These are phyloP conservation scores for Spea multiplicata DNA, from an alignment of 2,113 vertebrate species.

Conservation along the genomic window DNA sequence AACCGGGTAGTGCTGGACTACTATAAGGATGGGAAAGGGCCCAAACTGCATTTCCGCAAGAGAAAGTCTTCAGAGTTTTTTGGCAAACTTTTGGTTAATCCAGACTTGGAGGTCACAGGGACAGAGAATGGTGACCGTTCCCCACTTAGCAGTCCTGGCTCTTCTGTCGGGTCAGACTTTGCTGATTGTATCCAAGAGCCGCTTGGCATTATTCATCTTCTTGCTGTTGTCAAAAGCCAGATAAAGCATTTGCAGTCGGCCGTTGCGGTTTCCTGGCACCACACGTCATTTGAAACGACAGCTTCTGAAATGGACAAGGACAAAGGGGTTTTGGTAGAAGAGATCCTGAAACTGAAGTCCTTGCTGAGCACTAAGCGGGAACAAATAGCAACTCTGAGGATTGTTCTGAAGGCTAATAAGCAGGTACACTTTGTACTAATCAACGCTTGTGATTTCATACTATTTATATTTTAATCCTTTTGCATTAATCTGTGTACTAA, in stretches of 20 bases:
- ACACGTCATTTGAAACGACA: constrained; percentile 63
- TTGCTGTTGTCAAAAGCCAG: constrained; percentile 74
- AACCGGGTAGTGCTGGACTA: constrained; percentile 77
- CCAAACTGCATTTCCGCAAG: constrained; percentile 55
- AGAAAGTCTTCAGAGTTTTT: constrained; percentile 64
- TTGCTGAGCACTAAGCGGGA: constrained; percentile 82
- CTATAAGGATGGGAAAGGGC: constrained; percentile 63
- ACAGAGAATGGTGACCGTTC: constrained; percentile 58
- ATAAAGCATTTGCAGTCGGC: constrained; percentile 80
- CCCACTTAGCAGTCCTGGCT: constrained; percentile 59
- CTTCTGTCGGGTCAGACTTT: constrained; percentile 59
- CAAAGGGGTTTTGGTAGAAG: constrained; percentile 72
- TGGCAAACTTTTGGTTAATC: constrained; percentile 57
- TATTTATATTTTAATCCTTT: constrained; percentile 37
- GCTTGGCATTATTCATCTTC: constrained; percentile 70
- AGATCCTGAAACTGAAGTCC: constrained; percentile 79
- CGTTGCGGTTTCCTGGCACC: constrained; percentile 70
- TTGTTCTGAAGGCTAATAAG: constrained; percentile 84
- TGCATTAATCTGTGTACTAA: neutral
- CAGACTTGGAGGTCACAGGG: constrained; percentile 57
- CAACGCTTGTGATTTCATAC: constrained; percentile 3
- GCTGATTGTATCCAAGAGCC: constrained; percentile 68
- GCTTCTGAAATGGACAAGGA: constrained; percentile 68
- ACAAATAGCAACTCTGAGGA: constrained; percentile 81
- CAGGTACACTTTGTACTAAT: constrained; percentile 63